phyloP scores from a whole-genome alignment of 2,113 vertebrate genomes.

The Calypte anna region DNA sequence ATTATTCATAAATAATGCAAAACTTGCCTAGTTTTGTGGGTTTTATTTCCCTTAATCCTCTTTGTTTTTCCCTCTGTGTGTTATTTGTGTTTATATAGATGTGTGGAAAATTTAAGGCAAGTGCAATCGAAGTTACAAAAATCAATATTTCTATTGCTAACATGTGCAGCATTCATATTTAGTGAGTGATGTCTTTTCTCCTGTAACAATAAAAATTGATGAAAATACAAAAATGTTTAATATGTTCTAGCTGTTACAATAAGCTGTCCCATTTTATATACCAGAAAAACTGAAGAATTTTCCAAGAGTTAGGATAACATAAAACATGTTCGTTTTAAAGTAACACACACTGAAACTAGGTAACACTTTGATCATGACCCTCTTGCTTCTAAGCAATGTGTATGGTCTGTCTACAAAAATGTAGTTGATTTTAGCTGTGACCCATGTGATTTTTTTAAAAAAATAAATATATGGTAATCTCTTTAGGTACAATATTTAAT shows the following conservation, averaged over 20 bases:
- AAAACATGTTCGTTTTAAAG: slow-evolving; percentile 6
- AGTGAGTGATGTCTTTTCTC: slow-evolving; percentile 59
- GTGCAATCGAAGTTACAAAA: slow-evolving; percentile 77
- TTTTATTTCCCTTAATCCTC: slow-evolving; percentile 16
- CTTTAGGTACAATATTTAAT: slow-evolving; percentile 30
- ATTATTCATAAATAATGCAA: slow-evolving; percentile 64
- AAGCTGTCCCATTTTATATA: not conserved
- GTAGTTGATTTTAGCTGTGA: slow-evolving; percentile 8
- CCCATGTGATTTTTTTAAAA: not conserved
- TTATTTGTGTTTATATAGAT: slow-evolving; percentile 37
- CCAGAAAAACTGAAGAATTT: not conserved
- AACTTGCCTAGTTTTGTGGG: slow-evolving; percentile 70
- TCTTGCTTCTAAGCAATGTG: not conserved
- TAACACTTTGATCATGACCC: not conserved
- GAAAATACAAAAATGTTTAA: slow-evolving; percentile 65
- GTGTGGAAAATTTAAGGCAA: slow-evolving; percentile 77
- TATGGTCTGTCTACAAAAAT: slow-evolving; percentile 6
- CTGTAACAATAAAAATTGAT: slow-evolving; percentile 60
- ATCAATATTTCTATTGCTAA: slow-evolving; percentile 77
- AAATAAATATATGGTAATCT: slow-evolving; percentile 58
- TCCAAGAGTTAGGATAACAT: not conserved
- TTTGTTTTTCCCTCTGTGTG: not conserved
- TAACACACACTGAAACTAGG: not conserved
- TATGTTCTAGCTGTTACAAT: slow-evolving; percentile 32
- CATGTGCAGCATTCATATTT: slow-evolving; percentile 76